Evolutionary conservation across 2,888 invertebrate species (phyloP).

Genomic region (Aspidiotus rigidus): DNA sequence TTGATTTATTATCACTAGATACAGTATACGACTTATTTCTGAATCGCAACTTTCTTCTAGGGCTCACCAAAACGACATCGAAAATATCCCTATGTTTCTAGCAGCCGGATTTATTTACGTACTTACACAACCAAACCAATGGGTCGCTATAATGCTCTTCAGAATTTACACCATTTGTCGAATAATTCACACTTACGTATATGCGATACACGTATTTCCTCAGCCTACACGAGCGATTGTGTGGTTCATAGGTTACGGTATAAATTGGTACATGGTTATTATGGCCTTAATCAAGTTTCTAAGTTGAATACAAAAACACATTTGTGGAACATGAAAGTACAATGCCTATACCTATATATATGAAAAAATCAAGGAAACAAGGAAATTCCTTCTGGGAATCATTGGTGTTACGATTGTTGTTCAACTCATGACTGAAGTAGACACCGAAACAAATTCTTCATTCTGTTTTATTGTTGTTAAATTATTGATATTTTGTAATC

Average conservation of each 20-base stretch:
- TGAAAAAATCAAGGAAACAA: too few species aligned
- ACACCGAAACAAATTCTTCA: too few species aligned
- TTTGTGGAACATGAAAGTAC: neutral
- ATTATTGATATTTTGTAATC: too few species aligned
- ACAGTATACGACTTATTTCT: too few species aligned
- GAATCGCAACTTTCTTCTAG: slow-evolving; percentile 42
- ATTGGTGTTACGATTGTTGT: too few species aligned
- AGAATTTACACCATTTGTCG: slow-evolving; percentile 51
- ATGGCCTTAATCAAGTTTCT: neutral
- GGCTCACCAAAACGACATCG: slow-evolving; percentile 63
- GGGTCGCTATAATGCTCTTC: slow-evolving; percentile 49
- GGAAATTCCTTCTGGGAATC: too few species aligned
- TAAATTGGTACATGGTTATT: slow-evolving; percentile 35
- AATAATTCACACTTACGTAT: slow-evolving; percentile 55
- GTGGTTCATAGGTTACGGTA: slow-evolving; percentile 44
- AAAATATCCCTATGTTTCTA: slow-evolving; percentile 60
- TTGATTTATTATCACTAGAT: too few species aligned
- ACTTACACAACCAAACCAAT: slow-evolving; percentile 50
- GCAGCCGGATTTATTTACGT: slow-evolving; percentile 53
- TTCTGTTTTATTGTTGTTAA: too few species aligned
- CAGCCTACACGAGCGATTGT: slow-evolving; percentile 50
- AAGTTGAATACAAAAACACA: neutral
- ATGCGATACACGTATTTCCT: slow-evolving; percentile 52
- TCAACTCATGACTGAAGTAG: too few species aligned
- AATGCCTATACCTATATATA: too few species aligned